Evolutionary conservation across 2,888 invertebrate genomes (phyloP), one percentile per base, ranked within the genome.

Genomic region (Ophion ellenae): DNA sequence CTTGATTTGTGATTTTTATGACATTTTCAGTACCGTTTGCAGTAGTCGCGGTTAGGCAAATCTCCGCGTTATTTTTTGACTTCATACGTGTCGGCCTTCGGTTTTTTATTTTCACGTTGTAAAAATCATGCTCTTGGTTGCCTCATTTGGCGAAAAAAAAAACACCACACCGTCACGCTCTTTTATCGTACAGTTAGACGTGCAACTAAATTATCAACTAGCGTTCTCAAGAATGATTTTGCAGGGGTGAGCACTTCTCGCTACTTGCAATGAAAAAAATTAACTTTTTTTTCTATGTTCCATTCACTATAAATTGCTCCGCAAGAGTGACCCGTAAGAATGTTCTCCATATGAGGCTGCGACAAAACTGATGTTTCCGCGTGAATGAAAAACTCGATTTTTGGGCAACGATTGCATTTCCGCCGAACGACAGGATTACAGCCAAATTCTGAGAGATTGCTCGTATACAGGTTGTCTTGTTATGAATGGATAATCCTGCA

Each of bases 151-250:
- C 57, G 14, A 57, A 40, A 59, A 36, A 59, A 70, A 59, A 36
- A 32, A 64, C 63, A 77, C 70, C 45, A 79, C 63, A 45, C 40
- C 73, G 82, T 71, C 59, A 71, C 64, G 61, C 82, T 83, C 71
- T 53, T 77, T 81, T 81, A 69, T 74, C 73, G 77, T 81, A 86
- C 69, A 69, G 76, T 74, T 36, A 81, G 81, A 71, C 83, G 83
- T 86, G 86, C 86, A 83, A 77, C 77, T 83, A 74, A 57, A 59
- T 79, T 70, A 79, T 79, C 53, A 76, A 40, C 78, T 82, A 85
- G 45, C 63, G 67, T 40, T 59, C 57, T 77, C 57, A 77, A 36
- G 11, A 24, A 59, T 40, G 17, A 77, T 40, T 32, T 10, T 10
- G n/a, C 53, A 61, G 59, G 40, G 40, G n/a, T 47, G 47, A 66